Base-by-base conservation (phyloP, 2,113 vertebrate species). In the Macquaria ambigua region DNA sequence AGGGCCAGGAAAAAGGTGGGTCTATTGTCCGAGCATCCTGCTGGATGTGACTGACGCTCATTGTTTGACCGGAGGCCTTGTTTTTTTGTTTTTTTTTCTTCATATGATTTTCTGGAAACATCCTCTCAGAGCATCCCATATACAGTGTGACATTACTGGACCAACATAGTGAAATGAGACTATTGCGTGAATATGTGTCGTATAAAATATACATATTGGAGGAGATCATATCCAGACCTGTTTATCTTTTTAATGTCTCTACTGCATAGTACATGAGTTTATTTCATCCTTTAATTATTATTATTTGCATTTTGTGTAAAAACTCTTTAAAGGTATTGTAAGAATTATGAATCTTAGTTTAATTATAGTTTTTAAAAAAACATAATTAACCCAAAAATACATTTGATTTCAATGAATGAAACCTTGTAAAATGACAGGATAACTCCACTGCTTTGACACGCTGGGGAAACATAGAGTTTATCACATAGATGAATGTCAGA, bases 1-100 rank as follows among this genome's bases (percentile, higher is more conserved):
- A 97, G 96, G 95, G 93, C 95, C 97, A 97, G 98, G 98, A 99
- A 99, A 98, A 99, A 98, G 97, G 97, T 98, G 97, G 95, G 95
- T 95, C 96, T 93, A 98, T 97, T 97, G 97, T 98, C 93, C 83
- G 16, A 86, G 95, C 95, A 97, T 99, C 98, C 98, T 98, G 97
- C 96, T 95, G 96, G 95, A 90, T 93, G 92, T 85, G 92, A 94
- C 93, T 93, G 90, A 71, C 81, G 89, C 93, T 96, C 90, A 96
- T 96, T 96, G 97, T 98, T 96, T 93, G 87, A 85, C 77, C 74
- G 94, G 37, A 82, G 46, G 70, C 41, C 89, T 74, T 59, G 77
- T 66, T 69, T 75, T 83, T 52, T 77, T 56, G 48, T 43, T 18
- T 8, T 87, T 78, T 87, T 82, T 86, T 87, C 23, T 90, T 74